Percentiles rank a stretch among this genome's conserved stretches.
Conservation (phyloP, 2,113 vertebrate species). For the Petroica traversi region DNA sequence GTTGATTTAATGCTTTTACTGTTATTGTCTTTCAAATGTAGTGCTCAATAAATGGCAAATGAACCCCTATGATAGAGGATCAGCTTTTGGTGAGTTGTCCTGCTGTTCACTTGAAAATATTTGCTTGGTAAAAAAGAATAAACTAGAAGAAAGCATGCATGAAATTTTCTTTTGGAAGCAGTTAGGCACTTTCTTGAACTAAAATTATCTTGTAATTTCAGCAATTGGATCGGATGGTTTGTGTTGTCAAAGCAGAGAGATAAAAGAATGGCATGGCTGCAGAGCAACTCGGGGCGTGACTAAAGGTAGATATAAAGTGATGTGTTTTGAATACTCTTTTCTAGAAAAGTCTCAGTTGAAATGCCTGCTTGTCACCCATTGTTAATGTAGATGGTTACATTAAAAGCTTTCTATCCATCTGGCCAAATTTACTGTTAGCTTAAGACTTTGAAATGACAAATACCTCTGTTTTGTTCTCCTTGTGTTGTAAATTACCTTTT, state of each 20-base stretch:
- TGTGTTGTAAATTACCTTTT: not conserved
- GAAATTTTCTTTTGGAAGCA: not conserved
- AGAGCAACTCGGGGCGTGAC: slow-evolving; percentile 88
- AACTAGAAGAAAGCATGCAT: not conserved
- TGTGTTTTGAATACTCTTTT: not conserved
- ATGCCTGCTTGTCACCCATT: not conserved
- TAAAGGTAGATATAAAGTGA: slow-evolving; percentile 80
- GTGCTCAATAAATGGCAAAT: slow-evolving; percentile 99
- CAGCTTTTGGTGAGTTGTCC: slow-evolving; percentile 89
- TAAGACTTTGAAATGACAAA: not conserved
- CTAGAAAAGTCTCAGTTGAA: not conserved
- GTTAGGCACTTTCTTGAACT: not conserved
- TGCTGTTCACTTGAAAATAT: not conserved
- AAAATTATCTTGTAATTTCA: slow-evolving; percentile 45
- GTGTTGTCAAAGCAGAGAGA: slow-evolving; percentile 96
- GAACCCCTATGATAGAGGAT: slow-evolving; percentile 96
- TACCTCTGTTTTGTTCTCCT: not conserved
- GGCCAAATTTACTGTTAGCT: not conserved
- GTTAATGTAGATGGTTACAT: not conserved
- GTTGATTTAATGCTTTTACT: not conserved
- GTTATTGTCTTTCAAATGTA: slow-evolving; percentile 41
- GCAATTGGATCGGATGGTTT: slow-evolving; percentile 94
- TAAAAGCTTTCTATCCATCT: not conserved
- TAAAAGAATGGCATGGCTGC: slow-evolving; percentile 98
- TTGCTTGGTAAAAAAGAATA: not conserved